Evolutionary conservation across 2,888 invertebrate genomes (phyloP), one percentile per base, ranked within the genome.

Genomic region (Heliconius sara): DNA sequence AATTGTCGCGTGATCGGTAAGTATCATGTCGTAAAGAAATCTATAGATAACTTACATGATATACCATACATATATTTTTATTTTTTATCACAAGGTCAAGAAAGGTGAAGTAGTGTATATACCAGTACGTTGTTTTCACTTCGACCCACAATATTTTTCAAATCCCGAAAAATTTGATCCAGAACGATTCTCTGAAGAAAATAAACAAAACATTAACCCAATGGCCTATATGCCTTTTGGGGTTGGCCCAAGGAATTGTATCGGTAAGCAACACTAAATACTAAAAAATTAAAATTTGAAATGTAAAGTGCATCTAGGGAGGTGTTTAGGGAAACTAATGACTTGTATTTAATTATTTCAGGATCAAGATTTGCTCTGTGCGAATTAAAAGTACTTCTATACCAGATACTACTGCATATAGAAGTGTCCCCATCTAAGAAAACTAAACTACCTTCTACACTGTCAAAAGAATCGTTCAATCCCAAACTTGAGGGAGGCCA

Each of bases 181-280:
- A 12, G 93, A 96, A 82, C 87, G 96, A 27, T 96, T 96, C 83
- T 96, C 91, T 3, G 95, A 96, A 0, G 95, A 96, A 83, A 96
- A 96, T 85, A 96, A 95, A 82, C 88, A 90, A 0, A 91, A 91
- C 0, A 91, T 92, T 3, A 85, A 89, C 76, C 86, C 89, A 0
- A 85, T 88, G 19, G 81, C 89, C 0, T 96, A 95, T 80, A 83
- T 95, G 83, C 96, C 96, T 0, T 96, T 96, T 77, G 96, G 96
- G 3, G 52, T 91, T 0, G 97, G 97, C 3, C 96, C 96, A 1
- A 93, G 96, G 79, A 96, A 95, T 85, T 97, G 97, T 83, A 96
- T 97, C 76, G 97, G 96, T 92, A 84, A 87, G 81, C 1, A 25
- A 27, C 22, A 7, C 25, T 25, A 7, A 39, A 39, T 71, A 16